phyloP scores from a whole-genome alignment of 1,140 invertebrate genomes.

The Cyclina sinensis region DNA sequence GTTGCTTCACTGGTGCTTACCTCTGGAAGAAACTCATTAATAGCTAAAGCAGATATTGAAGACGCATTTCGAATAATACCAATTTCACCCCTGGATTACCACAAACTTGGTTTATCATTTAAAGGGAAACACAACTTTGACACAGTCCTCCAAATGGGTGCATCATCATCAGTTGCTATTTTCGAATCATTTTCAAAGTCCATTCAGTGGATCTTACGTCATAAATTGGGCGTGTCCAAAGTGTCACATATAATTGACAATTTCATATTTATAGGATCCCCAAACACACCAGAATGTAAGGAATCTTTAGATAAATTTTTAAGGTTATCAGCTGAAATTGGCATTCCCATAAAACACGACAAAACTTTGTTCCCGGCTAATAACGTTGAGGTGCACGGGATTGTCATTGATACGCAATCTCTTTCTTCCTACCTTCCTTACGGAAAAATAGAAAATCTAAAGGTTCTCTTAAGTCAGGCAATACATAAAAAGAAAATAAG shows the following conservation, averaged over 20 bases:
- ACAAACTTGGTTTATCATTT: slow-evolving; percentile 48
- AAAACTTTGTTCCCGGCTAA: slow-evolving; percentile 43
- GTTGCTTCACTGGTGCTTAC: not conserved
- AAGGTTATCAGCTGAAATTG: no score
- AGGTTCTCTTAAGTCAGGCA: no score
- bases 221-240: not conserved
- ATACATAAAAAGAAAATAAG: slow-evolving; percentile 12
- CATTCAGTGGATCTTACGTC: not conserved
- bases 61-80: slow-evolving; percentile 33
- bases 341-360: slow-evolving; percentile 20
- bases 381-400: not conserved
- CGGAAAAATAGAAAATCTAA: no score
- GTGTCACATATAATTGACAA: slow-evolving; percentile 65
- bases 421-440: not conserved
- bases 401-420: not conserved
- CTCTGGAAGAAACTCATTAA: not conserved
- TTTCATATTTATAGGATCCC: slow-evolving; percentile 64
- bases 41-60: slow-evolving; percentile 48
- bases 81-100: slow-evolving; percentile 40
- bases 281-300: not conserved
- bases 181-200: not conserved
- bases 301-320: not conserved
- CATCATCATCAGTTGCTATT: not conserved
- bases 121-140: slow-evolving; percentile 41
- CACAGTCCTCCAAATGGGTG: not conserved